Base-by-base conservation (phyloP, 35 echinoderm and acorn worm species). In the Heliocidaris tuberculata region DNA sequence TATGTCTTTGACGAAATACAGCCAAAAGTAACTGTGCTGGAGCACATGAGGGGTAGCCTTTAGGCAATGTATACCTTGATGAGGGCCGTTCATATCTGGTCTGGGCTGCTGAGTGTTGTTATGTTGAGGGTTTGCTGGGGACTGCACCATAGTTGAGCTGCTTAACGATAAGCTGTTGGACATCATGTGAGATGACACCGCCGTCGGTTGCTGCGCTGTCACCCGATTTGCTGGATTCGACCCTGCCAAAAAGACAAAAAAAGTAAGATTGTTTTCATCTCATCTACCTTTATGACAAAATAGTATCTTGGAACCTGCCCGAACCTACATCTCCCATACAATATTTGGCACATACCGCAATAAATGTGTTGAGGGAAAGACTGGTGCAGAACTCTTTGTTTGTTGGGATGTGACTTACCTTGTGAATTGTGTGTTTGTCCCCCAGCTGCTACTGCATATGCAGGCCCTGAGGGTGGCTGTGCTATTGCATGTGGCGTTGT, bases 401-500 rank as follows among this genome's bases (percentile, higher is more conserved):
- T 60, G 12, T 15, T 4, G 27, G 17, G 65, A 21, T 19, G 17
- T 27, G 27, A 78, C 87, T 35, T 49, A 99, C 98, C 98, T 99
- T 99, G 98, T 97, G 96, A 97, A 87, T 89, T 99, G 88, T 97
- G 86, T 99, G 95, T 90, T 30, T 97, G 90, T 86, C 96, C 96
- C 87, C 98, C 96, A 92, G 97, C 98, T 96, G 98, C 98, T 85
- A 99, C 97, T 42, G 98, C 94, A 96, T 99, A 99, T 2, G 98
- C 98, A 96, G 98, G 98, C 60, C 98, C 98, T 95, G 95, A 92
- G 31, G 98, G 98, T 50, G 98, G 98, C 90, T 97, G 97, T 93
- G 98, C 98, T 97, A 99, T 96, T 95, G 98, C 96, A 94, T 99
- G 98, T 59, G 94, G 95, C 87, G 97, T 95, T 86, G 94, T 88